Base-by-base conservation (phyloP, 2,797 vertebrate species). In the Gymnocypris eckloni region DNA sequence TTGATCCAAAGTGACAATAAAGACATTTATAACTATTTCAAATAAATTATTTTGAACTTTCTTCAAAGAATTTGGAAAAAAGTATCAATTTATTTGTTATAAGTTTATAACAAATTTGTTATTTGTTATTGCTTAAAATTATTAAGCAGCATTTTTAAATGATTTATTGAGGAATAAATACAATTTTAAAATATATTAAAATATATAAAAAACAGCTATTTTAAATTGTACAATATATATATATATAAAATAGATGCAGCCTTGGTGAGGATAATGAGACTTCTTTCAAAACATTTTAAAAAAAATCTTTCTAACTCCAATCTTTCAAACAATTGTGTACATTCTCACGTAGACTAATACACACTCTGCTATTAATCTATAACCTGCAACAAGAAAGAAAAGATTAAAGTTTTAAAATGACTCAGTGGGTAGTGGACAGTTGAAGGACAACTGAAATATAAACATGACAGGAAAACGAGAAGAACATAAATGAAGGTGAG, bases 371-470 rank as follows among this genome's bases (percentile, higher is more conserved):
- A 39, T 64, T 90, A 91, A 91, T 92, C 90, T 86, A 90, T 86
- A 90, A 50, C 88, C 90, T 91, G 84, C 82, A 87, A 4, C 56
- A 90, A 86, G 80, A 86, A 89, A 54, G 83, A 79, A 71, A 81
- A 67, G 79, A 85, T 86, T 90, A 92, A 87, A 91, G 90, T 93
- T 93, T 92, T 87, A 87, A 91, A 91, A 93, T 90, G 80, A 93
- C 90, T 86, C 87, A 84, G 86, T 84, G 87, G 88, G 90, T 88
- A 78, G 87, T 86, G 41, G 70, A 72, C 52, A 48, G n/a, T 37
- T 86, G 83, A 88, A 89, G 86, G 85, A 72, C 89, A 89, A 25
- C 13, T 91, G 88, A 92, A 91, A 93, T 90, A 82, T 87, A 88
- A 88, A 88, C 91, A 92, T 88, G 88, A 88, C 70, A 50, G 67